Evolutionary conservation across 2,888 invertebrate genomes (phyloP), one percentile per base, ranked within the genome.

Genomic region (Emmelina monodactyla): DNA sequence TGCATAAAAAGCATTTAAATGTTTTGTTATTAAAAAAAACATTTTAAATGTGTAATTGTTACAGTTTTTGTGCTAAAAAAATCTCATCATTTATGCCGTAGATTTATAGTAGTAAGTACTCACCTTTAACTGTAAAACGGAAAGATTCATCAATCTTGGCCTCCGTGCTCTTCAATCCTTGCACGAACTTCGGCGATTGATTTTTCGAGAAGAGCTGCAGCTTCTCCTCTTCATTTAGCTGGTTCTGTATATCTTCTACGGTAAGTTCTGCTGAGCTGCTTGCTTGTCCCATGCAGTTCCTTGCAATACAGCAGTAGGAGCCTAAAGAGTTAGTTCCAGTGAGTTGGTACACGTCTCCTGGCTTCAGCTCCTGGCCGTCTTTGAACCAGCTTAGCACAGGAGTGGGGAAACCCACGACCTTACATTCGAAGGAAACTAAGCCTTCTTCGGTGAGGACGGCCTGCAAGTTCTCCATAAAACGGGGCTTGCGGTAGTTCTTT

Each of bases 391-490:
- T 86, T 1, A 94, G 76, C 33, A 88, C 75, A 0, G 94, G 94
- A 0, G 94, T 94, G 0, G 94, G 94, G 48, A 92, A 94, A 0
- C 94, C 94, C 2, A 94, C 93, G 0, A 94, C 94, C 66, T 94
- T 94, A 60, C 94, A 94, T 58, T 94, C 94, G 57, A 94, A 94
- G 0, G 94, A 94, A 1, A 94, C 94, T 19, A 94, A 71, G 1
- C 94, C 94, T 71, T 94, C 94, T 58, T 94, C 94, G 0, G 94
- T 94, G 30, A 94, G 79, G 29, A 94, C 87, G 6, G 94, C 94
- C 65, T 91, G 91, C 7, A 94, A 80, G 50, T 89, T 91, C 64
- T 94, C 94, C 87, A 94, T 89, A 63, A 94, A 94, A 42, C 92
- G 83, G 1, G 94, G 94, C 58, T 90, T 90, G 47, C 93, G 84